These are phyloP conservation scores for Meandrusa payeni DNA, from an alignment of 2,888 invertebrate genomes.

Conservation along the genomic window DNA sequence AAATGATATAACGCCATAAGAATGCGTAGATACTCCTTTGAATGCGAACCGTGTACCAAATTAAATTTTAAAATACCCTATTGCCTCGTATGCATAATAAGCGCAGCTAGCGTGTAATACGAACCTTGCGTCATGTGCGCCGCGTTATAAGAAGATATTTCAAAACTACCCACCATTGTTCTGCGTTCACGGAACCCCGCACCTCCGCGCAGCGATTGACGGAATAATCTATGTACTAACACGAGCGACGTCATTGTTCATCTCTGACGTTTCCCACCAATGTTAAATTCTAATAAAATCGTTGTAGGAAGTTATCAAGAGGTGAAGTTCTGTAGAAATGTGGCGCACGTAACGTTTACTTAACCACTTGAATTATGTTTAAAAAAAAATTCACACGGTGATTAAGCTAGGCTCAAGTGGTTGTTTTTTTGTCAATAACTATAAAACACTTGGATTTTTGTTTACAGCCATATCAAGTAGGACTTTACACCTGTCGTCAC, in stretches of 20 bases:
- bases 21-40: constrained; percentile 15
- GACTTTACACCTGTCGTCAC: no score
- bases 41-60: constrained; percentile 38
- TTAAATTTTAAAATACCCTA: constrained; percentile 48
- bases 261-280: constrained; percentile 58
- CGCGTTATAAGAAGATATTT: constrained; percentile 72
- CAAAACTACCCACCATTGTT: constrained; percentile 78
- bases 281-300: constrained; percentile 44
- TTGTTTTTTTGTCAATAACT: no score
- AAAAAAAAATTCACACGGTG: constrained; percentile 10
- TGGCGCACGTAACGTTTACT: constrained; percentile 32
- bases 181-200: constrained; percentile 70
- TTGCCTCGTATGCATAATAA: constrained; percentile 56
- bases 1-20: constrained; percentile 16
- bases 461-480: no score
- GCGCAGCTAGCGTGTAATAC: constrained; percentile 43
- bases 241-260: constrained; percentile 61
- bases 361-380: constrained; percentile 16
- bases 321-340: constrained; percentile 40
- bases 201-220: constrained; percentile 53
- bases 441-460: no score
- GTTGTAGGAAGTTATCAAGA: constrained; percentile 45
- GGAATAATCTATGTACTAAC: constrained; percentile 48
- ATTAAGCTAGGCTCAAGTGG: no score
- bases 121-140: constrained; percentile 67